Conservation (phyloP, 1,140 invertebrate genomes). For the Diorhabda carinulata region DNA sequence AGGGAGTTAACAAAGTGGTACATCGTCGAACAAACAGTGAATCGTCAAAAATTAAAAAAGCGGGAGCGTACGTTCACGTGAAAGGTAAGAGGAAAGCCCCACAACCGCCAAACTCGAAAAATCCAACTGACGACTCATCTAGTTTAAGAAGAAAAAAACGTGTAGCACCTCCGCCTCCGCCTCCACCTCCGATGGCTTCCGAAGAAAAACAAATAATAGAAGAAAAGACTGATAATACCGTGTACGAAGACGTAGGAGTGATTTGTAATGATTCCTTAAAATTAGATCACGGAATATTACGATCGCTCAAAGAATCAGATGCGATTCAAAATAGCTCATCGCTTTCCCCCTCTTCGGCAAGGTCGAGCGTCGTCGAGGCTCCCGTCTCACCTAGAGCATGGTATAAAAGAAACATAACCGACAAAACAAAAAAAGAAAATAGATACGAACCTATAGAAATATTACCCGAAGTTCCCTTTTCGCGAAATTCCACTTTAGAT, state of each 20-base stretch:
- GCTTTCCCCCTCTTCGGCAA: conserved; percentile 23
- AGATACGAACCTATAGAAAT: conserved; percentile 39
- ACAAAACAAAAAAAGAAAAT: conserved; percentile 34
- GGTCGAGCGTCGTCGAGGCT: conserved; percentile 35
- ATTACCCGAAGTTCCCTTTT: conserved; percentile 43
- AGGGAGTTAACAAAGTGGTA: conserved; percentile 41
- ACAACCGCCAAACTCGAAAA: conserved; percentile 54
- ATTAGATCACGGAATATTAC: conserved; percentile 50
- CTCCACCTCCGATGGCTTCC: not conserved
- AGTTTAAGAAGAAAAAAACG: conserved; percentile 55
- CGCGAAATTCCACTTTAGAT: conserved; percentile 44
- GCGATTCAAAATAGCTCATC: conserved; percentile 1
- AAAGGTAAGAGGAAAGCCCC: conserved; percentile 72
- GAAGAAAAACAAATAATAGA: conserved; percentile 19
- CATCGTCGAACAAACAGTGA: conserved; percentile 54
- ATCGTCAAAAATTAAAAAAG: conserved; percentile 49
- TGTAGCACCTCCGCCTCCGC: conserved; percentile 58
- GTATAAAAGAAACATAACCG: conserved; percentile 55
- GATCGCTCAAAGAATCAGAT: conserved; percentile 38
- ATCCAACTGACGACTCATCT: conserved; percentile 21
- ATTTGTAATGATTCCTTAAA: conserved; percentile 50
- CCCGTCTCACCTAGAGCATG: conserved; percentile 58
- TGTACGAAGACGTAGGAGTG: conserved; percentile 33
- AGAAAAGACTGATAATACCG: conserved; percentile 19
- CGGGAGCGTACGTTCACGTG: conserved; percentile 57